phyloP scores from a whole-genome alignment of 2,113 vertebrate genomes.

The Caracal caracal region DNA sequence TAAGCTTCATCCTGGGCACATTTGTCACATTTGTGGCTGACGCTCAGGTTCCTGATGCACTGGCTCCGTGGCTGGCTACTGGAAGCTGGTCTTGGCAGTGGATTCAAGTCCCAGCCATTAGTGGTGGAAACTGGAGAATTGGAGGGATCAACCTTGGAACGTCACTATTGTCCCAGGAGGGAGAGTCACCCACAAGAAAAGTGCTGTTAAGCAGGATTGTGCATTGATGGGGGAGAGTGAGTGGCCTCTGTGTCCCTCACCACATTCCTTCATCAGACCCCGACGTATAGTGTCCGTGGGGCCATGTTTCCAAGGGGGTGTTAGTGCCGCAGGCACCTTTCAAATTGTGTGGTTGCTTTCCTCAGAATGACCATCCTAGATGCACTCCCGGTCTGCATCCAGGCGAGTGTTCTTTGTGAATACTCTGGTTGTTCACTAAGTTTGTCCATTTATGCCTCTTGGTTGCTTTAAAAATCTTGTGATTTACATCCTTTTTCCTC shows the following conservation, averaged over 20 bases:
- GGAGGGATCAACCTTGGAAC: slow-evolving; percentile 73
- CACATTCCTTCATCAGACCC: neutral
- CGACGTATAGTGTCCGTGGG: neutral
- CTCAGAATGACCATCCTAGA: neutral
- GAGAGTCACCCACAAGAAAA: slow-evolving; percentile 54
- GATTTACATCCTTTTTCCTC: slow-evolving; percentile 24
- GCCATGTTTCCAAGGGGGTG: slow-evolving; percentile 57
- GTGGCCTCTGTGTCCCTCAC: no score
- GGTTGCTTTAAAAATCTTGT: no score
- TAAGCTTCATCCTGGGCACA: neutral
- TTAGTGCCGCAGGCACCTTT: neutral
- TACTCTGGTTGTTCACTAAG: neutral
- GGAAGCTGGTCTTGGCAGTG: slow-evolving; percentile 66
- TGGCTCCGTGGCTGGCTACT: slow-evolving; percentile 33
- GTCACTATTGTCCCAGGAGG: slow-evolving; percentile 69
- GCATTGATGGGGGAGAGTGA: neutral
- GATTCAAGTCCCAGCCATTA: slow-evolving; percentile 50
- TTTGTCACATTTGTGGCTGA: fast-evolving
- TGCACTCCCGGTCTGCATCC: neutral
- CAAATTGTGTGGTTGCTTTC: neutral
- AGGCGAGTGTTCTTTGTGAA: neutral
- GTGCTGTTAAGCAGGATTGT: neutral
- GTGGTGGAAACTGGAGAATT: slow-evolving; percentile 50
- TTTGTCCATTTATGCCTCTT: slow-evolving; percentile 45
- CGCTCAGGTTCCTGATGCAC: neutral